phyloP scores from a whole-genome alignment of 2,888 invertebrate species.

The Diadromus collaris region DNA sequence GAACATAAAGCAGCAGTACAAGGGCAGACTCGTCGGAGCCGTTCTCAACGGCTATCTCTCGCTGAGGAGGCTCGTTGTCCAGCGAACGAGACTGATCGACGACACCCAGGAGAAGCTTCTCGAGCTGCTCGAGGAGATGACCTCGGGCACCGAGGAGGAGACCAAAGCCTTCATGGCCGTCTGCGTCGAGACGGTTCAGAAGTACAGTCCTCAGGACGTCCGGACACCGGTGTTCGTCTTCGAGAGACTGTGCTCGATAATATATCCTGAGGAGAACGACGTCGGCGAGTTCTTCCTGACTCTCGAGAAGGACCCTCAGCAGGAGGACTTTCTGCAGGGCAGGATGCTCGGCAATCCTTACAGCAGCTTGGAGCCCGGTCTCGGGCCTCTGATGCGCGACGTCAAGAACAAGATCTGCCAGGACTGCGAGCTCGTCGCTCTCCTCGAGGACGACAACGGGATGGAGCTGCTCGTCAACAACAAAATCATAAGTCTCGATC shows the following conservation, averaged over 20 bases:
- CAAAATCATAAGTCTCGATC: conserved; percentile 98
- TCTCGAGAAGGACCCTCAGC: conserved; percentile 98
- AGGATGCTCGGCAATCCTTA: conserved; percentile 99
- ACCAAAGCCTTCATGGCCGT: conserved; percentile 98
- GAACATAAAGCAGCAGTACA: conserved; percentile 94
- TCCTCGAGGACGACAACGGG: conserved; percentile 98
- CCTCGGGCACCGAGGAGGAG: conserved; percentile 96
- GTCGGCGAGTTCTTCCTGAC: conserved; percentile 98
- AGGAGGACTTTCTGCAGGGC: conserved; percentile 97
- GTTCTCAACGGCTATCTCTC: conserved; percentile 97
- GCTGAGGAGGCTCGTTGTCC: conserved; percentile 93
- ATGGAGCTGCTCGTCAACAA: conserved; percentile 99
- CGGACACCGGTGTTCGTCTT: conserved; percentile 99
- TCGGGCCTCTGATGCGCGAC: conserved; percentile 98
- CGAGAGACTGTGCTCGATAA: conserved; percentile 97
- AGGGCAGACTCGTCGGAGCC: conserved; percentile 92
- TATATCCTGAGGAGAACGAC: conserved; percentile 98
- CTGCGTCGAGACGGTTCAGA: conserved; percentile 97
- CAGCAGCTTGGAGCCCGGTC: conserved; percentile 94
- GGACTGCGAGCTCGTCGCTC: conserved; percentile 98
- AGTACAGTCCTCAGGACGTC: conserved; percentile 94
- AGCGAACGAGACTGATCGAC: conserved; percentile 96
- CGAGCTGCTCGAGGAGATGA: conserved; percentile 97
- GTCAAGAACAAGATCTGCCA: conserved; percentile 99
- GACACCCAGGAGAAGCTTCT: conserved; percentile 97